Evolutionary conservation across 2,113 vertebrate genomes (phyloP).

Genomic region (Phoenicopterus ruber): DNA sequence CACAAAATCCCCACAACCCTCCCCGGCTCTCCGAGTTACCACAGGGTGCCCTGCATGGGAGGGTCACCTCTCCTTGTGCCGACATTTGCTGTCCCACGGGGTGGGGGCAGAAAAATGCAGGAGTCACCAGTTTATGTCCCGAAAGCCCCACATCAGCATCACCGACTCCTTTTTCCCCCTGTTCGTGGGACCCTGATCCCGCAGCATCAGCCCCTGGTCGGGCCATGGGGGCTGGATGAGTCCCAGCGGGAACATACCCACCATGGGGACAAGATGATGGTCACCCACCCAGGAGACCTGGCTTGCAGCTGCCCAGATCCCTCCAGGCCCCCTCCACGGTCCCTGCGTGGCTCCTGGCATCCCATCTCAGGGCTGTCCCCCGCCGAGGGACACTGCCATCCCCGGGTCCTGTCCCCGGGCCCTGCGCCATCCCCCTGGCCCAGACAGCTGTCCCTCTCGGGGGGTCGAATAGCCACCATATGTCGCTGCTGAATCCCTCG

Average conservation of each 20-base stretch:
- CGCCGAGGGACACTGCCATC: not conserved
- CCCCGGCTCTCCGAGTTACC: fast-evolving
- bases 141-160: not conserved
- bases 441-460: conserved; percentile 27
- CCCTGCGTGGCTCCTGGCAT: not conserved
- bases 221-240: not conserved
- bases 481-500: not conserved
- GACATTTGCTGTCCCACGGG: not conserved
- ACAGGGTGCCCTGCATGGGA: not conserved
- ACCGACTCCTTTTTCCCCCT: not conserved
- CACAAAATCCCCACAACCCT: not conserved
- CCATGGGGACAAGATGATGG: not conserved
- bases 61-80: not conserved
- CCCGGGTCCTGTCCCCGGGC: not conserved
- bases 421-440: not conserved
- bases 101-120: not conserved
- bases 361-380: not conserved
- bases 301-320: not conserved
- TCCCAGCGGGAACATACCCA: not conserved
- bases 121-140: not conserved
- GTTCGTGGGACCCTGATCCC: not conserved
- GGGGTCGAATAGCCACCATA: not conserved
- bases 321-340: not conserved
- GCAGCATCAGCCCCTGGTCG: fast-evolving
- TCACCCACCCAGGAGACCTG: not conserved